Conservation (phyloP, 2,113 vertebrate genomes). For the Lophotis ruficrista region DNA sequence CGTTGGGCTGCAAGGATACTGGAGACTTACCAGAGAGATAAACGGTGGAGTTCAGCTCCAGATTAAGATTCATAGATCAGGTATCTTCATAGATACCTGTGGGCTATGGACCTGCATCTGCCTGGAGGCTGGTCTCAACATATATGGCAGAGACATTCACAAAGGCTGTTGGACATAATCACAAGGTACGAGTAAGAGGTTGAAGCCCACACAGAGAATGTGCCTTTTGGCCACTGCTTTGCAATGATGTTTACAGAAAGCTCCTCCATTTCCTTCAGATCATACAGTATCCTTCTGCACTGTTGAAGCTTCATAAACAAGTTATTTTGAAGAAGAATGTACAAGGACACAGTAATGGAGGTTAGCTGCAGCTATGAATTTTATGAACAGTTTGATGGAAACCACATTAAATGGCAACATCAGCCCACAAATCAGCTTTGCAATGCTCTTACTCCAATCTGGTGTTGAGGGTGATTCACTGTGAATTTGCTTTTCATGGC, state of each 20-base stretch:
- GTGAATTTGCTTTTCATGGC: constrained; percentile 39
- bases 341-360: constrained; percentile 49
- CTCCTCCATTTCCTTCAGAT: neutral
- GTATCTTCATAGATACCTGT: neutral
- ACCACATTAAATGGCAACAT: constrained; percentile 48
- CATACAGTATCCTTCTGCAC: neutral
- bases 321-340: constrained; percentile 56
- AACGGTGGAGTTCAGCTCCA: neutral
- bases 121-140: neutral
- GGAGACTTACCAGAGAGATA: neutral
- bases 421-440: constrained; percentile 51
- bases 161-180: neutral
- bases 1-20: neutral
- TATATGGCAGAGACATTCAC: neutral
- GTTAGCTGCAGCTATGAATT: constrained; percentile 54
- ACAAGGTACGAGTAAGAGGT: rapidly evolving
- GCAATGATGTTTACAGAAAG: neutral
- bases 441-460: neutral
- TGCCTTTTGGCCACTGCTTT: neutral
- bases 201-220: neutral
- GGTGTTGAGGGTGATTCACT: neutral
- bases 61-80: neutral
- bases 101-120: neutral
- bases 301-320: constrained; percentile 41
- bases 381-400: constrained; percentile 60